Conservation (phyloP, 2,113 vertebrate genomes). For the Crotophaga sulcirostris region DNA sequence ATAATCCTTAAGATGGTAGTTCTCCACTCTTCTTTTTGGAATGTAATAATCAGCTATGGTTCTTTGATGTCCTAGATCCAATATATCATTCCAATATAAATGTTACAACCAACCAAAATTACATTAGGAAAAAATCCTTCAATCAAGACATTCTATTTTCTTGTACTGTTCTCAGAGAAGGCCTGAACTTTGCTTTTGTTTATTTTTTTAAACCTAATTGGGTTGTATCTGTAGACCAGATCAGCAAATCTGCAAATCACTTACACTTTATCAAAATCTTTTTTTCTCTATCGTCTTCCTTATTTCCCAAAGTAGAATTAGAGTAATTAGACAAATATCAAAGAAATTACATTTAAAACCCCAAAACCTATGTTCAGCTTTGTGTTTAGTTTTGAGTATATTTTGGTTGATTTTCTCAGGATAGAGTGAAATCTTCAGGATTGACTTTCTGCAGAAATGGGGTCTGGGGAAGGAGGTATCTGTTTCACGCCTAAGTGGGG, state of each 20-base stretch:
- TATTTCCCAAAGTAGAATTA: neutral
- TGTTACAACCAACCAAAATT: neutral
- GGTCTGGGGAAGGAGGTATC: neutral
- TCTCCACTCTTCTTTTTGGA: neutral
- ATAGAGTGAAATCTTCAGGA: neutral
- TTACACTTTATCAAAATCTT: neutral
- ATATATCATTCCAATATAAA: neutral
- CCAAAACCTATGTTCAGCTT: neutral
- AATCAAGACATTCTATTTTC: neutral
- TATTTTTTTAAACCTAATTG: neutral
- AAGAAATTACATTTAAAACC: neutral
- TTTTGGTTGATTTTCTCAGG: neutral
- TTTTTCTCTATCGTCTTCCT: neutral
- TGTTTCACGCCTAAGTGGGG: neutral
- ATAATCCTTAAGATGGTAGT: neutral
- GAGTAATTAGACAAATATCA: neutral
- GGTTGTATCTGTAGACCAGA: neutral
- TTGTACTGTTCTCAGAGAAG: neutral
- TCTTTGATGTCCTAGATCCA: neutral
- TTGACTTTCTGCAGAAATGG: neutral
- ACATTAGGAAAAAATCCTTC: neutral
- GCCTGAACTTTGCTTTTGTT: neutral
- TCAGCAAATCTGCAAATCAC: neutral
- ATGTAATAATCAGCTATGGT: neutral
- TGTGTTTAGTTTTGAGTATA: neutral